phyloP scores from a whole-genome alignment of 2,888 invertebrate genomes.

The Alsophila aescularia region DNA sequence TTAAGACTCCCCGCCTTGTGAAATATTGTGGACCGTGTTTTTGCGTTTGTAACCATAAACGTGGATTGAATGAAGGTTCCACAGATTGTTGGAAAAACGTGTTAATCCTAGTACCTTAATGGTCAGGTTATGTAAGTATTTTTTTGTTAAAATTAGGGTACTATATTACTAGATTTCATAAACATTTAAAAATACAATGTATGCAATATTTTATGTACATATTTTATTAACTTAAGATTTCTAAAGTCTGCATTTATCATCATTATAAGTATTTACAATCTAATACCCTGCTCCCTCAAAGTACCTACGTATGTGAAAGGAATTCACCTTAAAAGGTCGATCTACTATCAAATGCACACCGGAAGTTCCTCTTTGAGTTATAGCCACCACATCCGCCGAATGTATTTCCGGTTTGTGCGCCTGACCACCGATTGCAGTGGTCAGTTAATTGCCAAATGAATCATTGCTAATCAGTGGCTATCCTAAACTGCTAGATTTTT shows the following conservation, averaged over 20 bases:
- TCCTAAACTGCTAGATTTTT: slow-evolving; percentile 32
- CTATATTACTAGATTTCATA: no score
- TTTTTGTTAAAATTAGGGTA: no score
- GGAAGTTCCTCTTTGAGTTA: slow-evolving; percentile 77
- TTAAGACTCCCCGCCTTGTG: slow-evolving; percentile 57
- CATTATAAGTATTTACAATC: no score
- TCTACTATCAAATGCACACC: slow-evolving; percentile 64
- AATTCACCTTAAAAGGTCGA: slow-evolving; percentile 31
- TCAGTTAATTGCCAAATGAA: slow-evolving; percentile 74
- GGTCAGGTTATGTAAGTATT: no score
- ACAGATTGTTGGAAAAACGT: no score
- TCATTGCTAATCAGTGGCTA: slow-evolving; percentile 69
- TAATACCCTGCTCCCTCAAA: neutral
- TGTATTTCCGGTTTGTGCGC: slow-evolving; percentile 71
- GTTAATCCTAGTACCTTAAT: no score
- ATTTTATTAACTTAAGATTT: no score
- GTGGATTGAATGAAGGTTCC: slow-evolving; percentile 31
- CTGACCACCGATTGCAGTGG: slow-evolving; percentile 53
- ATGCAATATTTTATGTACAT: no score
- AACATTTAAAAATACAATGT: no score
- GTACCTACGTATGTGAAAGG: slow-evolving; percentile 12
- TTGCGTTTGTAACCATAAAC: slow-evolving; percentile 43
- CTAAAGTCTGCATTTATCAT: no score
- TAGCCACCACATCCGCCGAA: slow-evolving; percentile 73
- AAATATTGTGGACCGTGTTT: slow-evolving; percentile 53